Percentiles rank a stretch among this genome's conserved stretches.
phyloP scores from a whole-genome alignment of 2,888 invertebrate species.

The Cephus pygmeus region DNA sequence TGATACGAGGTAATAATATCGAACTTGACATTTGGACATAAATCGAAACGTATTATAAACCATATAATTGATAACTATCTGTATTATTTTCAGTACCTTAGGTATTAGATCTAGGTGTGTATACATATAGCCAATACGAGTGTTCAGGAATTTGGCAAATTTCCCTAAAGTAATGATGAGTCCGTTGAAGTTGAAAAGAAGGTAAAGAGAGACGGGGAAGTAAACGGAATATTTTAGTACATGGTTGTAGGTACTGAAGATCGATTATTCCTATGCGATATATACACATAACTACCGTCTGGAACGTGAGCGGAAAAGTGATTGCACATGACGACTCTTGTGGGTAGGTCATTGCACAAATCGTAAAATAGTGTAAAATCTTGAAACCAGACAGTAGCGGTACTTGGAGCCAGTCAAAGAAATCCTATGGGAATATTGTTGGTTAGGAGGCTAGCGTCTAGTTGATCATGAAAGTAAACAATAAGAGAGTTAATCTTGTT shows the following conservation, averaged over 20 bases:
- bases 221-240: not conserved
- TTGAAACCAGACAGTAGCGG: not conserved
- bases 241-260: not conserved
- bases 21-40: not conserved
- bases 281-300: not conserved
- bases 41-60: not conserved
- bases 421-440: not conserved
- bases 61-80: not conserved
- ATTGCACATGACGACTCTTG: not conserved
- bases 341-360: not conserved
- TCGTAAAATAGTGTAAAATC: not conserved
- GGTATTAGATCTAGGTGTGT: too few relatives aligned
- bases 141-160: not conserved
- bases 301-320: conserved; percentile 3
- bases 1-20: not conserved
- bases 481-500: too few relatives aligned
- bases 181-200: not conserved
- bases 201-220: not conserved
- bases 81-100: not conserved
- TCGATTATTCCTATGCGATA: not conserved
- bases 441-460: not conserved
- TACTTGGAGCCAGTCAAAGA: not conserved
- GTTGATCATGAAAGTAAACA: not conserved
- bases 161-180: not conserved
- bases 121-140: not conserved